These are phyloP conservation scores for Callocephalon fimbriatum DNA, from an alignment of 2,113 vertebrate genomes.

Conservation along the genomic window DNA sequence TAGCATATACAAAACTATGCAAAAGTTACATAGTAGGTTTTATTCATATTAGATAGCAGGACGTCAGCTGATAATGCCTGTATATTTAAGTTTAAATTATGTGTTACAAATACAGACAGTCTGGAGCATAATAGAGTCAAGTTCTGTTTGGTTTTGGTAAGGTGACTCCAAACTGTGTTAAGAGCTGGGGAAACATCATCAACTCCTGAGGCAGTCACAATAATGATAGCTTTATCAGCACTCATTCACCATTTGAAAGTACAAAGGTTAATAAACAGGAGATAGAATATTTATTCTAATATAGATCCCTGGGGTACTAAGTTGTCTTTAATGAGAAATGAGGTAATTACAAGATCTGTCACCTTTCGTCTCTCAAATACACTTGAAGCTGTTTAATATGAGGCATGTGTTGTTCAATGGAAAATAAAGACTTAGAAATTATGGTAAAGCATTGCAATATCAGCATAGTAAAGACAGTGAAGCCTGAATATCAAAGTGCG, in stretches of 20 bases:
- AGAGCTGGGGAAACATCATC: slow-evolving; percentile 15
- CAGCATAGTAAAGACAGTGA: not conserved
- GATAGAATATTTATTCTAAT: slow-evolving; percentile 56
- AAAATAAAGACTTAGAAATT: not conserved
- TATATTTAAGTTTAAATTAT: not conserved
- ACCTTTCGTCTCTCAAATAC: slow-evolving; percentile 48
- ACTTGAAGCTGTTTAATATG: slow-evolving; percentile 48
- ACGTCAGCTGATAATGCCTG: not conserved
- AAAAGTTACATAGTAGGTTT: not conserved
- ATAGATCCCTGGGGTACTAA: slow-evolving; percentile 11
- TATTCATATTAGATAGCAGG: not conserved
- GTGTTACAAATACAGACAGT: slow-evolving; percentile 4
- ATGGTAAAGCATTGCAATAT: not conserved
- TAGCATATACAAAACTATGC: not conserved
- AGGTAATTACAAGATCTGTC: slow-evolving; percentile 63
- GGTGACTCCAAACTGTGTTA: slow-evolving; percentile 59
- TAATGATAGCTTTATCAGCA: slow-evolving; percentile 30
- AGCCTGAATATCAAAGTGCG: not conserved
- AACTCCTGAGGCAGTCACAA: slow-evolving; percentile 37
- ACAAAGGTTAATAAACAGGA: slow-evolving; percentile 62
- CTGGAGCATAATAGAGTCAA: not conserved
- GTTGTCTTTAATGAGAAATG: slow-evolving; percentile 64
- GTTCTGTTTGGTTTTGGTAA: slow-evolving; percentile 54
- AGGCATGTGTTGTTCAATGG: not conserved
- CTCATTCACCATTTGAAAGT: slow-evolving; percentile 51